These are phyloP conservation scores for Brachionus manjavacas DNA, from an alignment of 1,140 invertebrate species.

Conservation along the genomic window DNA sequence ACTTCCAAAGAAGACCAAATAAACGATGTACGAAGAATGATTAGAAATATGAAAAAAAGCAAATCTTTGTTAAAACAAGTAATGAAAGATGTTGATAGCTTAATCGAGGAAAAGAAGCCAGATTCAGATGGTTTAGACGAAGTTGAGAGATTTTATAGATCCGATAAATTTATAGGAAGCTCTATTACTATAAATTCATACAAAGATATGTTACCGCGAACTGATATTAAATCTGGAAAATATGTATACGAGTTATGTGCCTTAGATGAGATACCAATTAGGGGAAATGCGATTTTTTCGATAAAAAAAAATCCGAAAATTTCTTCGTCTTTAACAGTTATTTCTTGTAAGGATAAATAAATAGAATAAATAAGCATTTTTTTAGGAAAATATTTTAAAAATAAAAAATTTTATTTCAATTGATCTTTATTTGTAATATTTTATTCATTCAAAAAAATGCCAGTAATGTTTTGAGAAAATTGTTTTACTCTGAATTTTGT, in stretches of 20 bases:
- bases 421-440: too few relatives aligned
- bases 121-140: not conserved
- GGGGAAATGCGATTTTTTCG: conserved; percentile 7
- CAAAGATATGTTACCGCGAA: not conserved
- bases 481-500: too few relatives aligned
- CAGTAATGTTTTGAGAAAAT: too few relatives aligned
- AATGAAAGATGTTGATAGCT: not conserved
- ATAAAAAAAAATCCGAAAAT: not conserved
- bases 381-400: not conserved
- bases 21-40: not conserved
- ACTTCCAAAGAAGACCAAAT: conserved; percentile 14
- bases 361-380: not conserved
- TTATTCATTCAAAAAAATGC: too few relatives aligned
- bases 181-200: conserved; percentile 6
- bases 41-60: not conserved
- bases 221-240: conserved; percentile 17
- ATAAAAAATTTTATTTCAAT: too few relatives aligned
- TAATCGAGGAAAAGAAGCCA: not conserved
- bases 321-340: not conserved
- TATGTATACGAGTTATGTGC: not conserved
- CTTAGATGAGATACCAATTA: not conserved
- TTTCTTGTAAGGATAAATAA: conserved; percentile 3
- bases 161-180: conserved; percentile 30
- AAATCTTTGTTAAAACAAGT: not conserved
- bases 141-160: conserved; percentile 16